Evolutionary conservation across 2,113 vertebrate genomes (phyloP), one percentile per base, ranked within the genome.

Genomic region (Muntiacus reevesi): DNA sequence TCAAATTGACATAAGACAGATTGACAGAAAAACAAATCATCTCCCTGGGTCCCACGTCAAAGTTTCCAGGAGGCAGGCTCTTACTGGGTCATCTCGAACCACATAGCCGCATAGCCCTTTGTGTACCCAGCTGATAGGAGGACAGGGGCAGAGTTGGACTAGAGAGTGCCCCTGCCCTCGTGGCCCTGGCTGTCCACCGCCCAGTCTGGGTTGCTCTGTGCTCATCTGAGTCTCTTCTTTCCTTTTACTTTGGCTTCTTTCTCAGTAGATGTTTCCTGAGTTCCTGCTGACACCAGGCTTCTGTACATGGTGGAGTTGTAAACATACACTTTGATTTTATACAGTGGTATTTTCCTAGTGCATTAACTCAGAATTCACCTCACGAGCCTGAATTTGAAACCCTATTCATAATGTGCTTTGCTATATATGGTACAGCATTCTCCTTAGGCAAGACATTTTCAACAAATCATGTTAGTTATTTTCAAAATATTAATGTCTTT

Each of bases 301-400:
- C n/a, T 74, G 92, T 85, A 13, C 33, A 30, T 54, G 86, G 62
- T 74, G 59, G 55, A 82, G 30, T 52, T 91, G 85, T 92, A 96
- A 97, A 76, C 64, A 57, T 45, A 94, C 10, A 12, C 83, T 96
- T 52, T 90, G 23, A 47, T 92, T 90, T 88, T 74, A 19, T 71
- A 13, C 0, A 7, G 91, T 88, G 85, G 60, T 79, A 89, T 96
- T 94, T 98, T 88, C 67, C 91, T 95, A 97, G 92, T 55, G 91
- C 88, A 94, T 91, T 97, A 91, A 86, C 91, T 93, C 59, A 28
- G 67, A n/a, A 47, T 89, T 97, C 74, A 60, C 89, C 94, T 94
- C 60, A 83, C 47, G 64, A 89, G 76, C 87, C 97, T 86, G 60
- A 94, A 96, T 95, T 94, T 95, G 95, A 97, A 94, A 95, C 91